phyloP scores from a whole-genome alignment of 2,797 vertebrate genomes.

The Uromys caudimaculatus region DNA sequence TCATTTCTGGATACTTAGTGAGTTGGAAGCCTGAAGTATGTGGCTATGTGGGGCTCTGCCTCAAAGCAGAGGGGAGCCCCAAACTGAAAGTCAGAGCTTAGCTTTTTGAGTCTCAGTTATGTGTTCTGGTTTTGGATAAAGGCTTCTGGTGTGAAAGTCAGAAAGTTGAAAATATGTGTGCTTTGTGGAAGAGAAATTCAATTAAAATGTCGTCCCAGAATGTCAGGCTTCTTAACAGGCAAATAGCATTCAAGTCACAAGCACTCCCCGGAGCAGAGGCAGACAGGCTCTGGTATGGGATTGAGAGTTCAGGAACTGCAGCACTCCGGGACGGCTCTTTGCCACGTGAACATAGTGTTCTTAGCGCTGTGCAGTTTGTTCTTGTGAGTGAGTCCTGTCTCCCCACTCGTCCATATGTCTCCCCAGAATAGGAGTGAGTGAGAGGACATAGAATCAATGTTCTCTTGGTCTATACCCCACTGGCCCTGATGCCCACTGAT shows the following conservation, averaged over 20 bases:
- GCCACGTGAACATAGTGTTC: neutral
- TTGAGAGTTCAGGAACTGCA: neutral
- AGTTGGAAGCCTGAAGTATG: neutral
- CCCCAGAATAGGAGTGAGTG: neutral
- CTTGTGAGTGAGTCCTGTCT: neutral
- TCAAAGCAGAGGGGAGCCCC: neutral
- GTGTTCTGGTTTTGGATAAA: conserved; percentile 37
- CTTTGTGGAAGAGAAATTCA: conserved; percentile 47
- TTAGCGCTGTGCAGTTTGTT: neutral
- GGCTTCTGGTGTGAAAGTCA: conserved; percentile 44
- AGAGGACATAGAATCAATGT: neutral
- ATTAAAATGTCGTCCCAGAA: neutral
- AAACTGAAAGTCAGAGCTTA: neutral
- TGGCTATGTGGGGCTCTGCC: neutral
- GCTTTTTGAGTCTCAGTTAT: conserved; percentile 26
- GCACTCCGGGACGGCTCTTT: neutral
- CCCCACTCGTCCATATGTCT: neutral
- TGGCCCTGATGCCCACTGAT: neutral
- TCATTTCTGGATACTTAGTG: neutral
- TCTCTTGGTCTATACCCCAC: neutral
- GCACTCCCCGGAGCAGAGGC: neutral
- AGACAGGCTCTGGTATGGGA: neutral
- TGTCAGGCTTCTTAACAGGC: neutral
- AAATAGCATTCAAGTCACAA: conserved; percentile 46
- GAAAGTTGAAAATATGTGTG: neutral